Evolutionary conservation across 2,797 vertebrate genomes (phyloP).

Genomic region (Cetoscarus ocellatus): DNA sequence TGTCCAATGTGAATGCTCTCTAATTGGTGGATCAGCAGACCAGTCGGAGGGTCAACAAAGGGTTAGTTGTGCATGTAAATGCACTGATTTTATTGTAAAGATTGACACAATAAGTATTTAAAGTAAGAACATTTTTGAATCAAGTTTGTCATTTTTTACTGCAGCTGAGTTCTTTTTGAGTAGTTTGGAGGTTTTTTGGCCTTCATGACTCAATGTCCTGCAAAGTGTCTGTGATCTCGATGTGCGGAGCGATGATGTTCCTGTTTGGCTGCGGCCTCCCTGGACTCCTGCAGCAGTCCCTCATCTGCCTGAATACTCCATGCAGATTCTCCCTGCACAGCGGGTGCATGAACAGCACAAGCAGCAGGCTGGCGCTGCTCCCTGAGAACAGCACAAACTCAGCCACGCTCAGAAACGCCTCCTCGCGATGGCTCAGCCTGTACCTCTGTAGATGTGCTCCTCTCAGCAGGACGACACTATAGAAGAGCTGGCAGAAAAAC

Average conservation of each 20-base stretch:
- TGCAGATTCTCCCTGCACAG: constrained; percentile 73
- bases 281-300: constrained; percentile 58
- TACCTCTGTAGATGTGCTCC: constrained; percentile 47
- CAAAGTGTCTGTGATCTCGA: constrained; percentile 72
- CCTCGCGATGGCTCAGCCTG: constrained; percentile 6
- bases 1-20: too few relatives aligned
- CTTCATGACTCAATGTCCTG: constrained; percentile 68
- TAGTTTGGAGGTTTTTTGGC: neutral
- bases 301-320: constrained; percentile 55
- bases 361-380: constrained; percentile 78
- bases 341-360: constrained; percentile 77
- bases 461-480: constrained; percentile 75
- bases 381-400: constrained; percentile 85
- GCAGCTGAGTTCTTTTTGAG: neutral
- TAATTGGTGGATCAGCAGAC: too few relatives aligned
- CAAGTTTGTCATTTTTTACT: neutral
- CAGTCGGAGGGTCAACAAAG: too few relatives aligned
- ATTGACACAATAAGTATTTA: too few relatives aligned
- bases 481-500: constrained; percentile 80
- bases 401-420: constrained; percentile 78
- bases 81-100: too few relatives aligned
- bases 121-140: too few relatives aligned
- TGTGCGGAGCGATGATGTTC: constrained; percentile 78
- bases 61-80: too few relatives aligned
- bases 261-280: constrained; percentile 66